Percentiles rank a stretch among this genome's conserved stretches.
phyloP scores from a whole-genome alignment of 2,113 vertebrate genomes.

The Lynx canadensis region DNA sequence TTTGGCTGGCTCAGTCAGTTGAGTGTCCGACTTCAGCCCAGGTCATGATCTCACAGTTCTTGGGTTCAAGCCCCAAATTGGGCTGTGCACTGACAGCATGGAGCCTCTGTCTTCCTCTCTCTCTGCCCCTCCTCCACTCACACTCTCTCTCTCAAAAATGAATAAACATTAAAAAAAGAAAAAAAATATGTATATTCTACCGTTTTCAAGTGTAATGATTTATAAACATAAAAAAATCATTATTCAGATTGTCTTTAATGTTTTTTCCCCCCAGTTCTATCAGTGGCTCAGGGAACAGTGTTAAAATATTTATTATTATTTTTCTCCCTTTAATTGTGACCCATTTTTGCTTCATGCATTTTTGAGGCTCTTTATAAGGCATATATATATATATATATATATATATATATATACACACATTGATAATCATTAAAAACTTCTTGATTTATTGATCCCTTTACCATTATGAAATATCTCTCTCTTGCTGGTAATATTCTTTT shows the following conservation, averaged over 20 bases:
- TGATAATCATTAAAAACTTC: neutral
- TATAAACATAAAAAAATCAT: neutral
- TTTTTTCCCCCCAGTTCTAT: neutral
- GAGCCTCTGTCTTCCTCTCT: too few relatives aligned
- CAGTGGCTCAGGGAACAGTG: neutral
- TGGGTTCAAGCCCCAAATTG: too few relatives aligned
- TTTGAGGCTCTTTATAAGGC: neutral
- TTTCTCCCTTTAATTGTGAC: neutral
- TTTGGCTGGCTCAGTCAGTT: too few relatives aligned
- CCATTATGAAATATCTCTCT: neutral
- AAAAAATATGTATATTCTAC: neutral
- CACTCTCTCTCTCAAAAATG: too few relatives aligned
- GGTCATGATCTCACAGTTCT: too few relatives aligned
- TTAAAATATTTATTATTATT: neutral
- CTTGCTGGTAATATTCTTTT: neutral
- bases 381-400: neutral
- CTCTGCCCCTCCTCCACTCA: too few relatives aligned
- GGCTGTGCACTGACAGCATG: too few relatives aligned
- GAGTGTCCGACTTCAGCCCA: too few relatives aligned
- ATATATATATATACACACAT: neutral
- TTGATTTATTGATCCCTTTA: neutral
- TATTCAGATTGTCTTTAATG: neutral
- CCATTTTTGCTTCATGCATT: neutral
- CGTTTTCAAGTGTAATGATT: neutral
- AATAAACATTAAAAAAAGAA: too few relatives aligned